phyloP scores from a whole-genome alignment of 2,797 vertebrate species.

The Meriones psammophilus region DNA sequence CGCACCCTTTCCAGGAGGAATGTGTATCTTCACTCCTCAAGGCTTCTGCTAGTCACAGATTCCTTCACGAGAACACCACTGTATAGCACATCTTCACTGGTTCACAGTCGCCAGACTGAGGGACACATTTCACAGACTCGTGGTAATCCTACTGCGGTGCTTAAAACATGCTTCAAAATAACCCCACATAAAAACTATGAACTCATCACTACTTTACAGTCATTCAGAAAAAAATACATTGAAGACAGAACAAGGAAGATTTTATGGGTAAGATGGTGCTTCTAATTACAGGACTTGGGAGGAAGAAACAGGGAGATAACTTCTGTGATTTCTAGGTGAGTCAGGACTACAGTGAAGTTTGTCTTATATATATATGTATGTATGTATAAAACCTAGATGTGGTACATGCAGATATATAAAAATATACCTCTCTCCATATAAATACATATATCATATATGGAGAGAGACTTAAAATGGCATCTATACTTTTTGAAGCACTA shows the following conservation, averaged over 20 bases:
- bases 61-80: not conserved
- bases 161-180: conserved; percentile 32
- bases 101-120: not conserved
- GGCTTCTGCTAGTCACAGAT: not conserved
- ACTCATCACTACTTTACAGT: not conserved
- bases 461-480: not conserved
- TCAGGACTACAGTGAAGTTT: not conserved
- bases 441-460: too few species aligned
- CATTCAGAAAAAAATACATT: conserved; percentile 36
- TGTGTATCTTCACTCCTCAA: not conserved
- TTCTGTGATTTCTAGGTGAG: not conserved
- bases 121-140: not conserved
- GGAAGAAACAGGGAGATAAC: not conserved
- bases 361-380: not conserved
- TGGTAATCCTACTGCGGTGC: conserved; percentile 1
- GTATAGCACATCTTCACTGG: not conserved
- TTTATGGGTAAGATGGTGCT: not conserved
- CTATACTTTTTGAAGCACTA: not conserved
- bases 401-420: too few species aligned
- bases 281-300: not conserved
- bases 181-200: not conserved
- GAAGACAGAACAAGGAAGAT: not conserved
- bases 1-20: not conserved
- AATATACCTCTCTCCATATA: too few species aligned
- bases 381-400: too few species aligned